Evolutionary conservation across 2,888 invertebrate genomes (phyloP).

Genomic region (Zeuzera pyrina): DNA sequence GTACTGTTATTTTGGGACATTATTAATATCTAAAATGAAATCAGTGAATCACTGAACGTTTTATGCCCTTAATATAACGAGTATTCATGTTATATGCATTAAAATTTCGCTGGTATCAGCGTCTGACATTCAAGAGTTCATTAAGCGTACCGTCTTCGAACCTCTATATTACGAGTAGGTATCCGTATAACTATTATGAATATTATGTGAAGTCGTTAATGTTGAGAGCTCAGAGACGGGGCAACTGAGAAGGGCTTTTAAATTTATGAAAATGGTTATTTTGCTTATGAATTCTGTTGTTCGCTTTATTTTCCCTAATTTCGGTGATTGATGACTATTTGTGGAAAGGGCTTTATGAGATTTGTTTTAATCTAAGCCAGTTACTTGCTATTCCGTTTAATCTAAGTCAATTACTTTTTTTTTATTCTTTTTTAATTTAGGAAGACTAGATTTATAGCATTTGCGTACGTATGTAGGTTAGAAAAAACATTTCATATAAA

Average conservation of each 20-base stretch:
- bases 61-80: background rate
- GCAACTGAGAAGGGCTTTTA: slow-evolving; percentile 8
- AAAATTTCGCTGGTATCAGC: slow-evolving; percentile 3
- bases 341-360: too few species aligned
- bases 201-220: slow-evolving; percentile 6
- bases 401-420: too few species aligned
- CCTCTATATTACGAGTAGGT: background rate
- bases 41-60: background rate
- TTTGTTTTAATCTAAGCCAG: too few species aligned
- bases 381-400: too few species aligned
- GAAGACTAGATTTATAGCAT: too few species aligned
- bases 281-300: slow-evolving; percentile 9
- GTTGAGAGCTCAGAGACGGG: slow-evolving; percentile 6
- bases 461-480: too few species aligned
- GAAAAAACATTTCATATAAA: too few species aligned
- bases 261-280: slow-evolving; percentile 14
- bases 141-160: slow-evolving; percentile 1
- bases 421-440: too few species aligned
- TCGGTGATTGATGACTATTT: slow-evolving; percentile 7
- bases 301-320: slow-evolving; percentile 8
- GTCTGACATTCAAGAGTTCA: slow-evolving; percentile 5
- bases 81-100: slow-evolving; percentile 2
- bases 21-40: too few species aligned
- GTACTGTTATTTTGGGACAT: too few species aligned
- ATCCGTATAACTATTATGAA: background rate